Conservation (phyloP, 2,888 invertebrate genomes). For the Alloplasta piceator region DNA sequence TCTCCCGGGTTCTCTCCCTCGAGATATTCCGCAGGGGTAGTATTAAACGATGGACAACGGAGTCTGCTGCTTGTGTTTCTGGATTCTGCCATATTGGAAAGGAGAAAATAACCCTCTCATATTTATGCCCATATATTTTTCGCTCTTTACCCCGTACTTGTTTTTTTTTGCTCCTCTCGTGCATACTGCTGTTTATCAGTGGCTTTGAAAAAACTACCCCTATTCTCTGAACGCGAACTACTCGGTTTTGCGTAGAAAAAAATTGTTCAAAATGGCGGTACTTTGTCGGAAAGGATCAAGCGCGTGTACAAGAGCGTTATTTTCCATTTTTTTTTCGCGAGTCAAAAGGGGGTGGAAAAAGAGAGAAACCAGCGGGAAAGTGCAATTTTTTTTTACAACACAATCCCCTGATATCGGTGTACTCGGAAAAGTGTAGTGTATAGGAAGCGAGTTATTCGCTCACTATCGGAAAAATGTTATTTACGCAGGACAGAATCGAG, state of each 20-base stretch:
- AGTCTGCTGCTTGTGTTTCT: slow-evolving; percentile 40
- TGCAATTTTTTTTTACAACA: slow-evolving; percentile 28
- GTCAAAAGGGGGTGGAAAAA: slow-evolving; percentile 33
- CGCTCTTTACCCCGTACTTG: slow-evolving; percentile 19
- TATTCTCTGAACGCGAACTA: slow-evolving; percentile 8
- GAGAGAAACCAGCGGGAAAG: background rate
- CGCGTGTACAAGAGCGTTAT: background rate
- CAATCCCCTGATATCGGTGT: slow-evolving; percentile 2
- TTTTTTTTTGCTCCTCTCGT: background rate
- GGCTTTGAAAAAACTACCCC: slow-evolving; percentile 4
- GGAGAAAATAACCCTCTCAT: slow-evolving; percentile 39
- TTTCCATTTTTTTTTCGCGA: slow-evolving; percentile 10
- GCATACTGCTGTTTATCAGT: slow-evolving; percentile 10
- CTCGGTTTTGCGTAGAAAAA: background rate
- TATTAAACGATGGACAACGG: slow-evolving; percentile 66
- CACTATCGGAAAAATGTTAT: slow-evolving; percentile 83
- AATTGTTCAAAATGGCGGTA: slow-evolving; percentile 26
- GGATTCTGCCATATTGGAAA: slow-evolving; percentile 55
- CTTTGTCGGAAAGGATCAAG: slow-evolving; percentile 7
- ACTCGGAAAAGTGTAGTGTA: slow-evolving; percentile 18
- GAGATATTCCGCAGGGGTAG: slow-evolving; percentile 60
- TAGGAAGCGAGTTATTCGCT: slow-evolving; percentile 62
- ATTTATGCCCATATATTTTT: slow-evolving; percentile 28
- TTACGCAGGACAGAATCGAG: slow-evolving; percentile 76
- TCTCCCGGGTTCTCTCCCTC: slow-evolving; percentile 51